These are phyloP conservation scores for Oasisia sp. DNA, from an alignment of 2,888 invertebrate species.

Conservation along the genomic window DNA sequence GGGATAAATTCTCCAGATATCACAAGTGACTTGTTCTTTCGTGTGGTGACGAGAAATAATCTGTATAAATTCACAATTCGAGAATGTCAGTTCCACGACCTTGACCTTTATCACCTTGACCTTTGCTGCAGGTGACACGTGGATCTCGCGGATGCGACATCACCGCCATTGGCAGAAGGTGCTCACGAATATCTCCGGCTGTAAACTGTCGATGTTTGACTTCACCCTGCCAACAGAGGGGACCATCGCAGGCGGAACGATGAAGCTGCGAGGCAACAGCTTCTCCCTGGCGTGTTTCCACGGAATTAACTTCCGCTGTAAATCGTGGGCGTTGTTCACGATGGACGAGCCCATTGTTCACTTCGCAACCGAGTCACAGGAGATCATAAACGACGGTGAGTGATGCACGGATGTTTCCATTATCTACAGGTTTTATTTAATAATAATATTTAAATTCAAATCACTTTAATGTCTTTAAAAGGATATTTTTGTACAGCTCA, in stretches of 20 bases:
- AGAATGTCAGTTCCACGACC: neutral
- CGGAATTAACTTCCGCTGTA: constrained; percentile 69
- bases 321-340: constrained; percentile 46
- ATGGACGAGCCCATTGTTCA: constrained; percentile 54
- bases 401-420: neutral
- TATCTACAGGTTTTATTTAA: no score
- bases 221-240: constrained; percentile 70
- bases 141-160: constrained; percentile 67
- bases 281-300: constrained; percentile 96
- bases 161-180: constrained; percentile 96
- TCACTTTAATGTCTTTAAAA: no score
- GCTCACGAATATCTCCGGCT: constrained; percentile 76
- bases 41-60: neutral
- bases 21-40: no score
- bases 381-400: constrained; percentile 67
- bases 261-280: constrained; percentile 75
- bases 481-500: no score
- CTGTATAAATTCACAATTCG: neutral
- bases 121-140: constrained; percentile 20
- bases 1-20: no score
- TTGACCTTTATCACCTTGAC: neutral
- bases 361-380: constrained; percentile 76
- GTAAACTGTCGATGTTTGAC: constrained; percentile 75
- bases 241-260: constrained; percentile 86
- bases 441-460: no score